phyloP scores from a whole-genome alignment of 2,113 vertebrate species.

The Atrichornis clamosus region DNA sequence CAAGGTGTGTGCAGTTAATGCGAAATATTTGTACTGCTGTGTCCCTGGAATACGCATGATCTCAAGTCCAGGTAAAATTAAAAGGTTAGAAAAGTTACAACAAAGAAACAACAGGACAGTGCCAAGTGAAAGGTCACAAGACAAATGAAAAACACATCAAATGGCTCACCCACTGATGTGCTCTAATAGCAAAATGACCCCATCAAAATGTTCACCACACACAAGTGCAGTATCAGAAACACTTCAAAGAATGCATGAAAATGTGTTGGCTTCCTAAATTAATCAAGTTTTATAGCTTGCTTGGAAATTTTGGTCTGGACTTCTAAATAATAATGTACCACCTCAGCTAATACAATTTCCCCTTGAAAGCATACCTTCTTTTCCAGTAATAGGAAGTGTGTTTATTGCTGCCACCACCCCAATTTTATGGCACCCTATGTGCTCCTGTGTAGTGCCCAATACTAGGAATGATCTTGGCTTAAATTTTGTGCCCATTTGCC shows the following conservation, averaged over 20 bases:
- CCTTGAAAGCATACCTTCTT: conserved; percentile 33
- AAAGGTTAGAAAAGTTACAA: conserved; percentile 48
- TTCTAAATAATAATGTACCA: conserved; percentile 17
- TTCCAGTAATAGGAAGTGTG: conserved; percentile 57
- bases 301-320: conserved; percentile 51
- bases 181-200: conserved; percentile 32
- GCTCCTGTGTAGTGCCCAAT: background rate
- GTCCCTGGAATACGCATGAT: background rate
- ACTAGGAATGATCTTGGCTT: background rate
- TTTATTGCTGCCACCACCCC: conserved; percentile 30
- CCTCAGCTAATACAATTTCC: conserved; percentile 53
- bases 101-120: conserved; percentile 43
- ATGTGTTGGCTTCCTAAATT: conserved; percentile 37
- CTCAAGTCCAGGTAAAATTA: conserved; percentile 34
- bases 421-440: background rate
- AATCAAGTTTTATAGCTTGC: conserved; percentile 54
- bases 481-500: background rate
- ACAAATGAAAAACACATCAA: conserved; percentile 55
- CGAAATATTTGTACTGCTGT: conserved; percentile 26
- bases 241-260: conserved; percentile 42
- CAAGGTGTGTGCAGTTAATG: background rate
- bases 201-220: background rate
- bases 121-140: conserved; percentile 48
- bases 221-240: background rate
- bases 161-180: conserved; percentile 1